phyloP scores from a whole-genome alignment of 2,888 invertebrate species.

The Cosmia pyralina region DNA sequence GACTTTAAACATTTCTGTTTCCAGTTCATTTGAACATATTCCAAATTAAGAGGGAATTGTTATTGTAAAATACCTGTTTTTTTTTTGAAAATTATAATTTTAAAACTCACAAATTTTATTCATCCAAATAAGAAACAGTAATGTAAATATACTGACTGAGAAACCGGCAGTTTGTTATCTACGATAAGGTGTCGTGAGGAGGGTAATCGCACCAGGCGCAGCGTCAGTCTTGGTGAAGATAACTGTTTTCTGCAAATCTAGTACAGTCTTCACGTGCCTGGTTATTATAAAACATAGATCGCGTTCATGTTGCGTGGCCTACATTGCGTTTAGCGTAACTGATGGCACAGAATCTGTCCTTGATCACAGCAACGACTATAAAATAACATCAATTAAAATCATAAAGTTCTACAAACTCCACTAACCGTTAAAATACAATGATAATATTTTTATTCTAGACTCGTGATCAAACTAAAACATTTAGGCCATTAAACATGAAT shows the following conservation, averaged over 20 bases:
- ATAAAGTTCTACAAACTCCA: conserved; percentile 14
- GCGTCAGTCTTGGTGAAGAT: conserved; percentile 52
- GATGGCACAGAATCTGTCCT: conserved; percentile 23
- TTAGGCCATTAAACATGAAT: conserved; percentile 42
- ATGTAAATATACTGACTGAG: conserved; percentile 32
- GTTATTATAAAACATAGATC: conserved; percentile 38
- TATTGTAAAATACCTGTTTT: neutral
- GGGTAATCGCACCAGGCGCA: conserved; percentile 54
- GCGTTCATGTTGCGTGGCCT: conserved; percentile 34
- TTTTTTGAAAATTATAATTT: neutral
- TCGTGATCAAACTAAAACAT: conserved; percentile 35
- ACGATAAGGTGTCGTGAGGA: conserved; percentile 55
- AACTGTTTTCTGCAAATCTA: conserved; percentile 59
- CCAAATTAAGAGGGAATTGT: neutral
- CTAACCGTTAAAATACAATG: conserved; percentile 12
- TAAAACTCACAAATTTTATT: conserved; percentile 3
- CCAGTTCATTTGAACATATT: conserved; percentile 8
- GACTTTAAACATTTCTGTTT: conserved; percentile 7
- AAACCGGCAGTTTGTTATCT: conserved; percentile 57
- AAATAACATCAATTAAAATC: conserved; percentile 12
- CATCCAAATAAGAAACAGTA: conserved; percentile 15
- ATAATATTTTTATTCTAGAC: conserved; percentile 32
- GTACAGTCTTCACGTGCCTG: conserved; percentile 42
- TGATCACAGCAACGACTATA: conserved; percentile 23
- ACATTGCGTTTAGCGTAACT: conserved; percentile 18